phyloP scores from a whole-genome alignment of 2,888 invertebrate species.

The Thera obeliscata region DNA sequence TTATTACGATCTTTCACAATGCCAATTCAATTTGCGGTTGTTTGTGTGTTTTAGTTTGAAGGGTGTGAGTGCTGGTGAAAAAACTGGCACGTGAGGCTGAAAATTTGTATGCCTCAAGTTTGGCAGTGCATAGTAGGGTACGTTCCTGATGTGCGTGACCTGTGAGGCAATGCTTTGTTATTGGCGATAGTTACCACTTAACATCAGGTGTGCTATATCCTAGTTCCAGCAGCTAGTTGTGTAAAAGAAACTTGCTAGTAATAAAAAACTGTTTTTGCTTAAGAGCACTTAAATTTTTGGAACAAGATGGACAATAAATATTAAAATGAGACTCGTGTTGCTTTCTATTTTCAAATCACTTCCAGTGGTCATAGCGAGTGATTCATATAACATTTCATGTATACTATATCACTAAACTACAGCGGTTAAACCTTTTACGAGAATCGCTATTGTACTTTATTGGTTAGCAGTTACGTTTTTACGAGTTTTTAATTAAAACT shows the following conservation, averaged over 20 bases:
- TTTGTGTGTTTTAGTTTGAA: too few species aligned
- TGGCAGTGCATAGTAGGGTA: too few species aligned
- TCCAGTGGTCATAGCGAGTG: conserved; percentile 47
- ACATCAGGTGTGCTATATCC: conserved; percentile 22
- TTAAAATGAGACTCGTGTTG: conserved; percentile 42
- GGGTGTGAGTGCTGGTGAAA: too few species aligned
- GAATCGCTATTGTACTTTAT: conserved; percentile 61
- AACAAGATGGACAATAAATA: too few species aligned
- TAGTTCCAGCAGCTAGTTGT: too few species aligned
- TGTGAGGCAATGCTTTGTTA: not conserved
- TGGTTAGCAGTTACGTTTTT: conserved; percentile 58
- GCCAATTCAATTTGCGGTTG: too few species aligned
- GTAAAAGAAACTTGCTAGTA: conserved; percentile 33
- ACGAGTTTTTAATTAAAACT: conserved; percentile 70
- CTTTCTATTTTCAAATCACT: conserved; percentile 54
- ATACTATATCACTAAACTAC: conserved; percentile 57
- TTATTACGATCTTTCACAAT: too few species aligned
- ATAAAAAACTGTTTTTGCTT: too few species aligned
- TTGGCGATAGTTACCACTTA: not conserved
- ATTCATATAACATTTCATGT: conserved; percentile 62
- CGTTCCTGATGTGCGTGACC: too few species aligned
- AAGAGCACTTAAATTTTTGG: too few species aligned
- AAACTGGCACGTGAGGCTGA: too few species aligned
- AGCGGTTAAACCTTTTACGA: conserved; percentile 54
- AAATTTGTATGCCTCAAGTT: too few species aligned